Base-by-base conservation (phyloP, 2,888 invertebrate species). In the Drosophila kokeensis region DNA sequence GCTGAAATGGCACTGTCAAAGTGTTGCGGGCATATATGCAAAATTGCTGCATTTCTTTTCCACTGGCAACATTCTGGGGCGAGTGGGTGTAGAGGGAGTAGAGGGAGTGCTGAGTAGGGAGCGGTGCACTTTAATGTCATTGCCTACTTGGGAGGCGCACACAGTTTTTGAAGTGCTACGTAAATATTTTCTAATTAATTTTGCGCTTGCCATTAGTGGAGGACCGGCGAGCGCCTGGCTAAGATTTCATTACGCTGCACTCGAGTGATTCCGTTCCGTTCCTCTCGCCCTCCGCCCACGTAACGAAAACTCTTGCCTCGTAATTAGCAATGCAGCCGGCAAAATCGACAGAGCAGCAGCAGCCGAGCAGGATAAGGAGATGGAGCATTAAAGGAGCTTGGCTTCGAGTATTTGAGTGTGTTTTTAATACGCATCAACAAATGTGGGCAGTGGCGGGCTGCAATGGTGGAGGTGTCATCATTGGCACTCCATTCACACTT, bases 161-260 rank as follows among this genome's bases (percentile, higher is more conserved):
- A 74, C 76, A 71, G 55, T 70, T 73, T 82, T 77, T 88, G 58
- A 85, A 90, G 90, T 84, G 90, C 90, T 79, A 69, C 68, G 87
- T 76, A 90, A 90, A 90, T 87, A 90, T 85, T 90, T 89, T 87
- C 90, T 90, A 90, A 90, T 90, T 88, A 89, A 90, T 90, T 90
- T 83, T 68, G 72, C 61, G 55, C 74, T 78, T 29, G 74, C 81
- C 81, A 87, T 88, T 76, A 74, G 65, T 57, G 57, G 42, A 34
- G 48, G 58, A 67, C 42, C 40, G 40, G 50, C 63, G 53, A 60
- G 49, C 59, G 71, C 30, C 30, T 57, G 70, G 54, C 79, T 59
- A 79, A 81, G 87, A 85, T 84, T 90, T 89, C 89, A 91, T 90
- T 91, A 88, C 79, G 81, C 53, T 68, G 81, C 81, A 79, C 82